A percentile compares a stretch with the other conserved stretches of the same genome.
Evolutionary conservation across 2,113 vertebrate species (phyloP).

Genomic region (Procavia capensis): DNA sequence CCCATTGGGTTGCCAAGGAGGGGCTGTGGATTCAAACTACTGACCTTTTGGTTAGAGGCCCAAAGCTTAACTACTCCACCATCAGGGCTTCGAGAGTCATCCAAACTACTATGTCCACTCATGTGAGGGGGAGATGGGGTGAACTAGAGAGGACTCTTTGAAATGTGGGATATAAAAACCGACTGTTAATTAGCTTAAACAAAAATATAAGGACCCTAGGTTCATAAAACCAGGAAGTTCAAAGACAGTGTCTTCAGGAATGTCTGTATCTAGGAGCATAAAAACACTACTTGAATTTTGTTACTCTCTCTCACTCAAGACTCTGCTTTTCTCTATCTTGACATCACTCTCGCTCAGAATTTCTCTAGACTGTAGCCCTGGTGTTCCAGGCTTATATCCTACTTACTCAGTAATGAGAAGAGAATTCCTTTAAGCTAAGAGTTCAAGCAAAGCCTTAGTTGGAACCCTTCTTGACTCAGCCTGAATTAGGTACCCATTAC

Average conservation of each 20-base stretch:
- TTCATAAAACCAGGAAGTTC: background rate
- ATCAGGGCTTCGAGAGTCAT: background rate
- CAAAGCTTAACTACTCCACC: too few relatives aligned
- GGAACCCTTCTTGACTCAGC: background rate
- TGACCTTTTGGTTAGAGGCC: too few relatives aligned
- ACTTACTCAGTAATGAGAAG: background rate
- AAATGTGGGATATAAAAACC: background rate
- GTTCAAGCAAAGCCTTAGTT: background rate
- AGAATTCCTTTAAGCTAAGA: background rate
- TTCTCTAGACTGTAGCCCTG: background rate
- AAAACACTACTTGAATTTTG: too few relatives aligned
- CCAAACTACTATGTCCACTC: background rate
- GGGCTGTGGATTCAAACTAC: too few relatives aligned
- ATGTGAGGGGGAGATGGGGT: background rate
- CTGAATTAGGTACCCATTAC: background rate
- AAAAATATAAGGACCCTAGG: too few relatives aligned
- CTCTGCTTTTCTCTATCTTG: background rate
- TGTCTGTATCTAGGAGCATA: background rate
- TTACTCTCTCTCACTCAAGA: background rate
- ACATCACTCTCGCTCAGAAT: background rate
- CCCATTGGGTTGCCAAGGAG: too few relatives aligned
- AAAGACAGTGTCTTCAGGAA: background rate
- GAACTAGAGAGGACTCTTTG: background rate
- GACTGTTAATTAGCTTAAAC: background rate
- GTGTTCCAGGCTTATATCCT: background rate